Conservation (phyloP, 2,797 vertebrate genomes). For the Takifugu ocellatus region DNA sequence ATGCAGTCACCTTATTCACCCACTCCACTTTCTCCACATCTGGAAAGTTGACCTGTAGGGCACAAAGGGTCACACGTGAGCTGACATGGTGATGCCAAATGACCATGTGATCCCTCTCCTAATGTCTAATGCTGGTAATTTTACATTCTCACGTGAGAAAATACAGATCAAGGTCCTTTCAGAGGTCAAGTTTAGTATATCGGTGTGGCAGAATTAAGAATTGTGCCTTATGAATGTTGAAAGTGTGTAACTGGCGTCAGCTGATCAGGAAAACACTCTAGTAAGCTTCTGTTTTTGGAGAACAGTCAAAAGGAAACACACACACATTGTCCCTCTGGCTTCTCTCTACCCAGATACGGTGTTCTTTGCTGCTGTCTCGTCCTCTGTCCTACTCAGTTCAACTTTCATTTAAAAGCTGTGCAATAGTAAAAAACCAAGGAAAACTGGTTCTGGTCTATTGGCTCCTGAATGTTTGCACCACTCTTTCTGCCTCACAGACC, state of each 20-base stretch:
- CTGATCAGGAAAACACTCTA: too few species aligned
- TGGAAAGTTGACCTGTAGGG: constrained; percentile 84
- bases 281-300: too few species aligned
- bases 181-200: too few species aligned
- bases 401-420: neutral
- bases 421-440: constrained; percentile 10
- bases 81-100: constrained; percentile 16
- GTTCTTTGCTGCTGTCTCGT: constrained; percentile 22
- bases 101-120: neutral
- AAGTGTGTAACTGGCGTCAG: too few species aligned
- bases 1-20: constrained; percentile 87
- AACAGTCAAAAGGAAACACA: too few species aligned
- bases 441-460: neutral
- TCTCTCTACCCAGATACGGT: constrained; percentile 54
- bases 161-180: too few species aligned
- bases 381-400: constrained; percentile 34
- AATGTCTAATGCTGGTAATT: too few species aligned
- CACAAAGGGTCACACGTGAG: constrained; percentile 21
- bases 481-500: constrained; percentile 7
- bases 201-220: too few species aligned
- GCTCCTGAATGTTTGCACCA: neutral
- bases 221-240: too few species aligned
- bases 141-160: too few species aligned
- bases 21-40: constrained; percentile 92
- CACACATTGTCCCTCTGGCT: constrained; percentile 5